These are phyloP conservation scores for Chrysolina oricalcia DNA, from an alignment of 2,888 invertebrate genomes.

Conservation along the genomic window DNA sequence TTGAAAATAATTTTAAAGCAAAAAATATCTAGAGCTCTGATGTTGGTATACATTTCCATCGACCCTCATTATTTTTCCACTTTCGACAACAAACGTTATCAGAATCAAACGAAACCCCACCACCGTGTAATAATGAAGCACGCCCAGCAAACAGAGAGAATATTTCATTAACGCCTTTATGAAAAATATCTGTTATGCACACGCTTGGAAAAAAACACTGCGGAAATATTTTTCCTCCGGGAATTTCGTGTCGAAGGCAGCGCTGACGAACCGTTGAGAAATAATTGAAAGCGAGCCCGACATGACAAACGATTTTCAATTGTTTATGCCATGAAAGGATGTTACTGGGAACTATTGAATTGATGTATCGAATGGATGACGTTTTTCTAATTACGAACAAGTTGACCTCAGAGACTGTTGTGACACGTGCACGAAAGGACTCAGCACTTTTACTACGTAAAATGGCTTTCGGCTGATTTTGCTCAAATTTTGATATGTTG, in stretches of 20 bases:
- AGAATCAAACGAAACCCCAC: neutral
- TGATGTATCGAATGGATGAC: neutral
- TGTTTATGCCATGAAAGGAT: neutral
- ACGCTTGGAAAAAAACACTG: neutral
- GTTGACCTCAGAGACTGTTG: no score
- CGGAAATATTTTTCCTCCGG: conserved; percentile 2
- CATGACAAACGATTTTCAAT: conserved; percentile 13
- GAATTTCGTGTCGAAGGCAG: conserved; percentile 6
- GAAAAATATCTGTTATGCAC: neutral
- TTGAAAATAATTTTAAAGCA: no score
- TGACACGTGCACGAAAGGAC: no score
- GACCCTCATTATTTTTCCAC: neutral
- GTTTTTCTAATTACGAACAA: no score
- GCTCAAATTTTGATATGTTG: no score
- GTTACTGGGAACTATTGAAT: neutral
- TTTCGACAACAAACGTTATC: neutral
- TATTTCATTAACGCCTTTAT: neutral
- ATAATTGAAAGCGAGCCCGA: conserved; percentile 22
- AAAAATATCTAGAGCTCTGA: no score
- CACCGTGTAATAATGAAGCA: neutral
- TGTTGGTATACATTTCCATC: no score
- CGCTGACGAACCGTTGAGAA: conserved; percentile 11
- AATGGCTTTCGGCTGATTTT: no score
- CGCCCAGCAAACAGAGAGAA: neutral
- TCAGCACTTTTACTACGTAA: no score